Evolutionary conservation across 2,113 vertebrate species (phyloP).

Genomic region (Martes martes): DNA sequence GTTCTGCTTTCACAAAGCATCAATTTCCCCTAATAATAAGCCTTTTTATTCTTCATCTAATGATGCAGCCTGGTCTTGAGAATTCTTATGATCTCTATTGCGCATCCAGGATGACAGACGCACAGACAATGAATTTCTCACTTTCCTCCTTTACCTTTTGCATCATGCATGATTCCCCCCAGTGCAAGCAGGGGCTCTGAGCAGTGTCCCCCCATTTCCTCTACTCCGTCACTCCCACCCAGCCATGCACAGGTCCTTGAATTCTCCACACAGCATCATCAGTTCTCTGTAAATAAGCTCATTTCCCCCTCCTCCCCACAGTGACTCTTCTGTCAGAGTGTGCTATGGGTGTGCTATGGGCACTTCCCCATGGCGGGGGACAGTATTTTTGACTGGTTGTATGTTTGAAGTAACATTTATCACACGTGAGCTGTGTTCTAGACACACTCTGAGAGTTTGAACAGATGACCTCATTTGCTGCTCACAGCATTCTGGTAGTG

Average conservation of each 20-base stretch:
- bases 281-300: neutral
- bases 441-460: neutral
- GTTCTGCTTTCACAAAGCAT: constrained; percentile 31
- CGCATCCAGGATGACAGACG: constrained; percentile 51
- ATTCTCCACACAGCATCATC: neutral
- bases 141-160: constrained; percentile 36
- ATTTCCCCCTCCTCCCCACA: neutral
- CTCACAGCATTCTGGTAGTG: neutral
- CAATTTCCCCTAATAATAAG: constrained; percentile 19
- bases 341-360: neutral
- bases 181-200: neutral
- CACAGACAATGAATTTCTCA: constrained; percentile 9
- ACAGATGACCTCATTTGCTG: neutral
- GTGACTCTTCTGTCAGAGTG: neutral
- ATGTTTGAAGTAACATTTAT: neutral
- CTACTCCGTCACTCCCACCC: neutral
- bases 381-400: neutral
- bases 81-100: constrained; percentile 15
- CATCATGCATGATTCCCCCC: neutral
- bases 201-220: neutral
- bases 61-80: constrained; percentile 28
- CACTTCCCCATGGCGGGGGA: neutral
- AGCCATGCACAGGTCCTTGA: neutral
- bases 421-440: neutral
- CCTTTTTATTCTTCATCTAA: constrained; percentile 21